These are phyloP conservation scores for Zaprionus camerounensis DNA, from an alignment of 1,140 invertebrate species.

Conservation along the genomic window DNA sequence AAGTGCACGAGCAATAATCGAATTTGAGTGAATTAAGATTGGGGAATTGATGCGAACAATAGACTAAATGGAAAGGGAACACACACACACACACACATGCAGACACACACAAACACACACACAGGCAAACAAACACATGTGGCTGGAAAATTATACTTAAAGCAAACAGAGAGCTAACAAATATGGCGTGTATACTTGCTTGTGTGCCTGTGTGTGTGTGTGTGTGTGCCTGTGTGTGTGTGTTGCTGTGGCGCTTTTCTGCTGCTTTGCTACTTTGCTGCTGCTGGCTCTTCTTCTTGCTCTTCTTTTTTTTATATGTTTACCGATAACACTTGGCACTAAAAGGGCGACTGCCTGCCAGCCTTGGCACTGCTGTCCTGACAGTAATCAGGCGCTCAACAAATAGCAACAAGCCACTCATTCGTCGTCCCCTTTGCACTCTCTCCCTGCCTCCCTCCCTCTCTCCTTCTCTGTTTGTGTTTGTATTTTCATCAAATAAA, in stretches of 20 bases:
- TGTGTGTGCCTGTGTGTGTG: conserved; percentile 12
- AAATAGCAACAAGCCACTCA: conserved; percentile 79
- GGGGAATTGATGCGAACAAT: conserved; percentile 78
- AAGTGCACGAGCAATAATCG: conserved; percentile 79
- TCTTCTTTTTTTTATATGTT: conserved; percentile 81
- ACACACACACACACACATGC: conserved; percentile 1
- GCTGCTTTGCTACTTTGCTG: conserved; percentile 3
- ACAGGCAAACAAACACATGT: conserved; percentile 6
- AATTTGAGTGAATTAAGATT: conserved; percentile 84
- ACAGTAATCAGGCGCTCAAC: conserved; percentile 80
- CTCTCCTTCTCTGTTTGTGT: conserved; percentile 58
- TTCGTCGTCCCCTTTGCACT: not conserved
- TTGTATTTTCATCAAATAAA: conserved; percentile 83
- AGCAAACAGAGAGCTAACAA: conserved; percentile 66
- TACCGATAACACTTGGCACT: conserved; percentile 82
- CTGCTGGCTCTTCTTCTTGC: conserved; percentile 30
- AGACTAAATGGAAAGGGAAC: conserved; percentile 50
- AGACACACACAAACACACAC: conserved; percentile 4
- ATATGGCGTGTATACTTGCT: conserved; percentile 28
- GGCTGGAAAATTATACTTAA: conserved; percentile 76
- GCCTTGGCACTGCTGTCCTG: conserved; percentile 43
- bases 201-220: conserved; percentile 15
- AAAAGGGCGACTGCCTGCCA: conserved; percentile 68
- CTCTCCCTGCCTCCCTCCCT: conserved; percentile 7
- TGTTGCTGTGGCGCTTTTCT: conserved; percentile 8